Conservation (phyloP, 2,888 invertebrate species). For the Geophilus truncorum region DNA sequence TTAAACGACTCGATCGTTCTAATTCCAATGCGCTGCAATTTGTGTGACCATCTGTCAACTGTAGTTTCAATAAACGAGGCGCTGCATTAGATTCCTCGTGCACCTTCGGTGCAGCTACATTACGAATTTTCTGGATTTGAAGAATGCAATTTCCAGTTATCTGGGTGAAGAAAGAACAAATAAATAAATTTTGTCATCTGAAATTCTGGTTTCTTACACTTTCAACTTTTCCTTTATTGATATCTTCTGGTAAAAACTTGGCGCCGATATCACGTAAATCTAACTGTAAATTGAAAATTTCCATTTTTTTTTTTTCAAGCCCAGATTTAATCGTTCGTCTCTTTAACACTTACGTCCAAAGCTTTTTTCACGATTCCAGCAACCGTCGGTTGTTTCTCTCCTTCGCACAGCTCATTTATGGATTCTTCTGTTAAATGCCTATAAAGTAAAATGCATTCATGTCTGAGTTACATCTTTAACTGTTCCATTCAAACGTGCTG, state of each 20-base stretch:
- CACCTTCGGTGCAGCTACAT: constrained; percentile 83
- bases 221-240: constrained; percentile 56
- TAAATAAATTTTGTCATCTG: constrained; percentile 41
- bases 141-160: constrained; percentile 60
- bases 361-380: constrained; percentile 38
- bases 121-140: constrained; percentile 81
- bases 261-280: constrained; percentile 79
- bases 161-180: constrained; percentile 44
- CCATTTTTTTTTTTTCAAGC: not conserved
- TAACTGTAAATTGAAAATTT: constrained; percentile 42
- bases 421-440: constrained; percentile 40
- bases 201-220: no score
- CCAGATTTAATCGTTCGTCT: not conserved
- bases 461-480: not conserved
- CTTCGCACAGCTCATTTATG: constrained; percentile 37
- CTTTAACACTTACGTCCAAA: constrained; percentile 38
- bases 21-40: constrained; percentile 73
- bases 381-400: constrained; percentile 34
- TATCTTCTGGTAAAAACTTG: constrained; percentile 64
- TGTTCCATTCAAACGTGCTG: not conserved
- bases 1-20: constrained; percentile 63
- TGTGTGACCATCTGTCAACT: constrained; percentile 76
- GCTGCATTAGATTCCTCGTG: constrained; percentile 78
- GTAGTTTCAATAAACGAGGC: constrained; percentile 76
- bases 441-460: not conserved